Base-by-base conservation (phyloP, 2,113 vertebrate genomes). In the Lepus europaeus region DNA sequence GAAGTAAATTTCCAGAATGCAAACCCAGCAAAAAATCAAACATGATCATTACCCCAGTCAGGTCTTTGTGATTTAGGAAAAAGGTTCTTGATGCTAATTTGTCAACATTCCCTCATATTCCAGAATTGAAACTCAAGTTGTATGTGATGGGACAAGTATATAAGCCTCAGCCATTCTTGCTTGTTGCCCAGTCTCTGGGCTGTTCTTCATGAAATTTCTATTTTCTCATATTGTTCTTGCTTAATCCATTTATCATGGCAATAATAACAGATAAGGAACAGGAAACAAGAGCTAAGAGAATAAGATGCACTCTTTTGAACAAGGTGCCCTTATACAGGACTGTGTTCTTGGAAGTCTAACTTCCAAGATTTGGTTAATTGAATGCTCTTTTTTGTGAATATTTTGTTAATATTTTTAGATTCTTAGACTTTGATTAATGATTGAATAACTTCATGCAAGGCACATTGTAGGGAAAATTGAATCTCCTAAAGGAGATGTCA, bases 381-480 rank as follows among this genome's bases (percentile, higher is more conserved):
- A 16, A 64, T 25, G 1, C 4, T 19, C 3, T 31, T 85, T 95
- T 82, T 68, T 13, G 33, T 51, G n/a, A 79, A 77, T 59, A 68
- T 29, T 94, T 96, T 79, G 23, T 20, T 29, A 31, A 20, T 27
- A 59, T 36, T 59, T 95, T 94, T 72, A 87, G 51, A 56, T 36
- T 81, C 27, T 59, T 72, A 61, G 84, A 25, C 17, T 82, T 80
- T 31, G 9, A 39, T 5, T 33, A 33, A 33, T 33, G 33, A 33
- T 33, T 33, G 33, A 33, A 33, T 33, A 33, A 33, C 33, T 33
- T 33, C 33, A 33, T 2, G 33, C 33, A 33, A 33, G 33, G 33
- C 33, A 33, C 33, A 33, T 33, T 33, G 33, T 33, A 33, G 33
- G 33, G 33, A 33, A 33, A 33, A 33, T 33, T 33, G 33, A 33